These are phyloP conservation scores for Cyprinella venusta DNA, from an alignment of 2,797 vertebrate genomes.

Conservation along the genomic window DNA sequence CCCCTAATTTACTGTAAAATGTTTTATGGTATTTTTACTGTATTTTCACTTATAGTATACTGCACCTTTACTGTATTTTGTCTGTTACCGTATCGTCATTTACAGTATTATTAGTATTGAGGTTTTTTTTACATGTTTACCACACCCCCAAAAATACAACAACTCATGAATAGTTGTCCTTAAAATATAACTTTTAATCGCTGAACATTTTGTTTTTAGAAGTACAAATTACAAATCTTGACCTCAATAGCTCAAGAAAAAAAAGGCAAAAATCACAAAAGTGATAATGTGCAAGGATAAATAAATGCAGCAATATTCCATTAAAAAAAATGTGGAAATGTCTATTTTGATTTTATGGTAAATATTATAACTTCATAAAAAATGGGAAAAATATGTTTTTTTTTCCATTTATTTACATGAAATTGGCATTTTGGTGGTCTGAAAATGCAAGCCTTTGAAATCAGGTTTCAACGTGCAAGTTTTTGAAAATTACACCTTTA, in stretches of 20 bases:
- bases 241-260: too few relatives aligned
- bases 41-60: too few relatives aligned
- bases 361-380: not conserved
- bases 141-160: too few relatives aligned
- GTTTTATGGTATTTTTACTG: not conserved
- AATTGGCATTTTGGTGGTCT: not conserved
- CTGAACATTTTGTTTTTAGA: not conserved
- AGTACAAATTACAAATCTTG: not conserved
- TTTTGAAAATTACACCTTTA: not conserved
- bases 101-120: too few relatives aligned
- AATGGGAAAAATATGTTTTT: not conserved
- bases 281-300: not conserved
- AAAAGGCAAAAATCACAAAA: too few relatives aligned
- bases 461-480: not conserved
- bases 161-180: too few relatives aligned
- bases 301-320: not conserved
- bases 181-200: not conserved
- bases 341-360: not conserved
- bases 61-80: not conserved
- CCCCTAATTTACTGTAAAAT: too few relatives aligned
- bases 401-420: not conserved
- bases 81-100: too few relatives aligned
- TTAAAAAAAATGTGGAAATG: not conserved
- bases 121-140: too few relatives aligned
- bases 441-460: not conserved